These are phyloP conservation scores for Neotoxoptera formosana DNA, from an alignment of 1,140 invertebrate species.

Conservation along the genomic window DNA sequence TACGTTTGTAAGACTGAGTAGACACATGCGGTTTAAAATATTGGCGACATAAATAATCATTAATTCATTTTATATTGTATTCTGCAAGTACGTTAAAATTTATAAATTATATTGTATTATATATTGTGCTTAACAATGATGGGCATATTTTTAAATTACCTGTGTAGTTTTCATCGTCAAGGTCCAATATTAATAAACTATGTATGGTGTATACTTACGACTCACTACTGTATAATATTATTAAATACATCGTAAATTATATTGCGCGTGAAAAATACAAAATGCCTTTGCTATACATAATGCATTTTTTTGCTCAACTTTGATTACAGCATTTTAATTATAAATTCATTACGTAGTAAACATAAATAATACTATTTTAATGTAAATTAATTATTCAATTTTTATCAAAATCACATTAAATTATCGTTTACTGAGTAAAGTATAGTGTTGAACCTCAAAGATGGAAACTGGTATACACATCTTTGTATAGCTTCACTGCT, in stretches of 20 bases:
- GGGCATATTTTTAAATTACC: not conserved
- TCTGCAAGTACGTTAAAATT: no score
- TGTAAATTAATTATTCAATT: constrained; percentile 20
- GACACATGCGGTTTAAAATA: not conserved
- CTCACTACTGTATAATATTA: constrained; percentile 16
- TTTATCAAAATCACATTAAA: not conserved
- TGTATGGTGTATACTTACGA: not conserved
- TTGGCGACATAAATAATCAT: not conserved
- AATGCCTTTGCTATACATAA: not conserved
- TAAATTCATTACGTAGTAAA: not conserved
- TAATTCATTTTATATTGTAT: not conserved
- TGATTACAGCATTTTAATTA: not conserved
- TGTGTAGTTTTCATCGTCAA: not conserved
- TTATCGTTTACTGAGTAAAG: not conserved
- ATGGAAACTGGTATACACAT: constrained; percentile 26
- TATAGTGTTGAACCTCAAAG: not conserved
- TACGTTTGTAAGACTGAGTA: not conserved
- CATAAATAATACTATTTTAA: not conserved
- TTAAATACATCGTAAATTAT: not conserved
- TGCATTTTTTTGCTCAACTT: not conserved
- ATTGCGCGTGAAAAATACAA: not conserved
- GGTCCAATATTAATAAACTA: constrained; percentile 16
- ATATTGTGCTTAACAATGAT: not conserved
- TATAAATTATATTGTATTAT: not conserved
- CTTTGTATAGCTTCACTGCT: constrained; percentile 18